Base-by-base conservation (phyloP, 92 coral and sea anemone species). In the Palythoa grandis region DNA sequence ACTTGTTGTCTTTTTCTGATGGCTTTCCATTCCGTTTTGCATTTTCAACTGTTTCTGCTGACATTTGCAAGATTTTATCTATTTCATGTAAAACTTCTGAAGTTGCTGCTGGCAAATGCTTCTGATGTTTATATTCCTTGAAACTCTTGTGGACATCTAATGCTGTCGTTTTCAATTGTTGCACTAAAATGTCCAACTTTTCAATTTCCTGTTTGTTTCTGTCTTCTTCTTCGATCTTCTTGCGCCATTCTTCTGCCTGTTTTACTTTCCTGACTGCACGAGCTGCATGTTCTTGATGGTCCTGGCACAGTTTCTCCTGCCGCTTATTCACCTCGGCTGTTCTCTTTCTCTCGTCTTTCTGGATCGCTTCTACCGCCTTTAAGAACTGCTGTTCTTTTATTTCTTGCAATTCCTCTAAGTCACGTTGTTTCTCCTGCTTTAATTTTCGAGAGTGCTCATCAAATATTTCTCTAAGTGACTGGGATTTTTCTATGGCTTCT, bases 181-280 rank as follows among this genome's bases (percentile, higher is more conserved):
- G 84, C 39, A 77, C 82, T 23, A 66, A 82, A 37, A 54, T 76
- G 7, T 85, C 87, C 40, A 96, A 82, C 14, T 87, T 39, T 52
- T 82, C 68, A 11, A 96, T 22, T 20, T 87, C 95, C 47, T 82
- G 72, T 86, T 86, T 90, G 47, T 90, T 88, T 77, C 70, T 92
- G 50, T 88, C 88, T 61, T 94, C 98, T 70, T 92, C 95, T 86
- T 87, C 92, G 65, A 89, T 76, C 52, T 86, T 79, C 56, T 86
- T 86, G 40, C 91, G 87, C 56, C 88, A 83, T 35, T 88, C 94
- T 57, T 89, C 90, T 77, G 95, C 92, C 72, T 90, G 92, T 72
- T 85, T 87, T 8, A 92, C 86, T 72, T 91, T 92, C 76, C 89
- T 87, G 12, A 88, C 93, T 2, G 91, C 94, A 76, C 91, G 87